phyloP scores from a whole-genome alignment of 2,113 vertebrate genomes.

The Pachyramphus minor region DNA sequence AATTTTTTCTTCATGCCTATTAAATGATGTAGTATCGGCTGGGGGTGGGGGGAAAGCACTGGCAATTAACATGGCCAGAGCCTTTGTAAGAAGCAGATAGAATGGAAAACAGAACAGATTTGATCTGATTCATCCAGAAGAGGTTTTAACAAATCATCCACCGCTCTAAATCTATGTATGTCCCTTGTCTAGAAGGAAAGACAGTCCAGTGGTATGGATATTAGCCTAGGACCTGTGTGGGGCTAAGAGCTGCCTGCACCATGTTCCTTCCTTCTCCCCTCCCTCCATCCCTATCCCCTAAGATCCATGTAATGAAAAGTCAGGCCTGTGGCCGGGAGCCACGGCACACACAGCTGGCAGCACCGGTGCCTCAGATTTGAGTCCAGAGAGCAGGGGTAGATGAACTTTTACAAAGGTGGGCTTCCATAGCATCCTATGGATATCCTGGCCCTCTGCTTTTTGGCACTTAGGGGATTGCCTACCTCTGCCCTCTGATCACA shows the following conservation, averaged over 20 bases:
- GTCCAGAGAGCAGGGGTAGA: not conserved
- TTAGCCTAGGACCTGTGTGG: not conserved
- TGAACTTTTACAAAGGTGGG: not conserved
- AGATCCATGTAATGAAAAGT: not conserved
- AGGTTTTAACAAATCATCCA: not conserved
- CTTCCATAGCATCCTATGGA: not conserved
- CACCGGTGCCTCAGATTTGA: not conserved
- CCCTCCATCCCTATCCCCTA: not conserved
- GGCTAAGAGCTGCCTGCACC: not conserved
- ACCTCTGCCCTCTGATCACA: not conserved
- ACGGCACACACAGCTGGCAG: not conserved
- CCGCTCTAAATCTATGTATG: not conserved
- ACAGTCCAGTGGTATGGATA: not conserved
- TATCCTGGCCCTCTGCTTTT: not conserved
- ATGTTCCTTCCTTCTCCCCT: not conserved
- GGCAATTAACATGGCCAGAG: not conserved
- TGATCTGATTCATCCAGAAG: not conserved
- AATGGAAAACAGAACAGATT: not conserved
- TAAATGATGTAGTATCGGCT: not conserved
- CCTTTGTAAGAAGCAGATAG: conserved; percentile 5
- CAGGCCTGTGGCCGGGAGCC: not conserved
- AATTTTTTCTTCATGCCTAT: conserved; percentile 41
- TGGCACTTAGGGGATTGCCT: accelerated
- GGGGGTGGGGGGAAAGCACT: not conserved
- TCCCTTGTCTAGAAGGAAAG: not conserved